Evolutionary conservation across 2,888 invertebrate species (phyloP).

Genomic region (Lochmaea crataegi): DNA sequence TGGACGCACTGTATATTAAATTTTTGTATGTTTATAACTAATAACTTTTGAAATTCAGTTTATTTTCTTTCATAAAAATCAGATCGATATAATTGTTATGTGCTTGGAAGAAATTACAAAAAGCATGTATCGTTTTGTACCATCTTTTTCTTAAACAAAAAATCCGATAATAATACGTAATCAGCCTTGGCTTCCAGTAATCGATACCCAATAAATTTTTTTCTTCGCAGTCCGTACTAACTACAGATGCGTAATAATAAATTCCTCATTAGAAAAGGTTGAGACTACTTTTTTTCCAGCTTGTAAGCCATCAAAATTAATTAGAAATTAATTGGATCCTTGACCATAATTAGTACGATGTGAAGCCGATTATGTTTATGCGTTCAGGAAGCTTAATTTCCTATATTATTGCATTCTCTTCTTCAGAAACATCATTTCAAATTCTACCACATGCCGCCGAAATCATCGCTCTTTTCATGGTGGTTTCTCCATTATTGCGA

Average conservation of each 20-base stretch:
- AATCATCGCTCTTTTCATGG: not conserved
- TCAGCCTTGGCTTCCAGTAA: not conserved
- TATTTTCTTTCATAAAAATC: no score
- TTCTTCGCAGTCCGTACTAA: not conserved
- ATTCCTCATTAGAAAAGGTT: slow-evolving; percentile 24
- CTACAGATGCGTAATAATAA: slow-evolving; percentile 21
- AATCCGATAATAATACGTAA: no score
- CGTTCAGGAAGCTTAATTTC: slow-evolving; percentile 27
- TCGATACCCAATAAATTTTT: not conserved
- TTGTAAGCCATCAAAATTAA: slow-evolving; percentile 23
- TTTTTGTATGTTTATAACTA: no score
- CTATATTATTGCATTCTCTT: slow-evolving; percentile 20
- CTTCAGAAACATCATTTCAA: slow-evolving; percentile 10
- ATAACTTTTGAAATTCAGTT: no score
- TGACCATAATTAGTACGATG: slow-evolving; percentile 20
- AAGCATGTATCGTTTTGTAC: not conserved
- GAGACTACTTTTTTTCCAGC: slow-evolving; percentile 10
- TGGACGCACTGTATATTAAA: no score
- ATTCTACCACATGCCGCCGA: slow-evolving; percentile 13
- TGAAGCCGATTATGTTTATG: slow-evolving; percentile 25
- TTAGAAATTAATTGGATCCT: slow-evolving; percentile 30
- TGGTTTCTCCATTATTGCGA: not conserved
- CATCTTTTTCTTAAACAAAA: not conserved
- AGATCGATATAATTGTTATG: no score
- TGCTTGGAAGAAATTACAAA: not conserved